These are phyloP conservation scores for Conops quadrifasciatus DNA, from an alignment of 2,888 invertebrate species.

Conservation along the genomic window DNA sequence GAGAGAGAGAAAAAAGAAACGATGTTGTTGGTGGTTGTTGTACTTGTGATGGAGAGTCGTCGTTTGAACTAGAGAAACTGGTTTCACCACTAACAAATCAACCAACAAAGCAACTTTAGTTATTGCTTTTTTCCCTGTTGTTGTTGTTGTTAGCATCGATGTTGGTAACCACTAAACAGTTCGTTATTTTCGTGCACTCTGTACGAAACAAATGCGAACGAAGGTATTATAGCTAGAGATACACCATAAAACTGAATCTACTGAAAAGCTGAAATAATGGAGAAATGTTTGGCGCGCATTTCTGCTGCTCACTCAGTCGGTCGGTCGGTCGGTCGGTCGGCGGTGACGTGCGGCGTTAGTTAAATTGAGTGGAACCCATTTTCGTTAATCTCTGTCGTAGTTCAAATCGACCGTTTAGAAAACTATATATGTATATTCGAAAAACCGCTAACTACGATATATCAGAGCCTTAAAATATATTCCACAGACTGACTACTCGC, in stretches of 20 bases:
- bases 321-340: constrained; percentile 4
- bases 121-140: constrained; percentile 1
- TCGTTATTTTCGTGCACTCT: constrained; percentile 31
- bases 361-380: constrained; percentile 46
- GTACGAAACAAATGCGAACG: not conserved
- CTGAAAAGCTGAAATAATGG: constrained; percentile 1
- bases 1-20: constrained; percentile 13
- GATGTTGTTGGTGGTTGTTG: not conserved
- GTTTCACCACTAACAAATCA: constrained; percentile 18
- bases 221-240: constrained; percentile 22
- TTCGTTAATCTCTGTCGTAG: constrained; percentile 6
- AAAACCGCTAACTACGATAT: too few relatives aligned
- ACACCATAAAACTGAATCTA: constrained; percentile 35
- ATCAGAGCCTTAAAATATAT: too few relatives aligned
- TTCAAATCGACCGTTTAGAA: too few relatives aligned
- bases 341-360: constrained; percentile 53
- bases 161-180: too few relatives aligned
- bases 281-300: constrained; percentile 53
- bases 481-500: too few relatives aligned
- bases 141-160: too few relatives aligned
- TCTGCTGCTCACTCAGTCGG: constrained; percentile 40
- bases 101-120: not conserved
- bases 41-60: constrained; percentile 39
- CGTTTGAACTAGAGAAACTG: constrained; percentile 46
- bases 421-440: too few relatives aligned